These are phyloP conservation scores for Parelbella ahira DNA, from an alignment of 2,888 invertebrate genomes.

Conservation along the genomic window DNA sequence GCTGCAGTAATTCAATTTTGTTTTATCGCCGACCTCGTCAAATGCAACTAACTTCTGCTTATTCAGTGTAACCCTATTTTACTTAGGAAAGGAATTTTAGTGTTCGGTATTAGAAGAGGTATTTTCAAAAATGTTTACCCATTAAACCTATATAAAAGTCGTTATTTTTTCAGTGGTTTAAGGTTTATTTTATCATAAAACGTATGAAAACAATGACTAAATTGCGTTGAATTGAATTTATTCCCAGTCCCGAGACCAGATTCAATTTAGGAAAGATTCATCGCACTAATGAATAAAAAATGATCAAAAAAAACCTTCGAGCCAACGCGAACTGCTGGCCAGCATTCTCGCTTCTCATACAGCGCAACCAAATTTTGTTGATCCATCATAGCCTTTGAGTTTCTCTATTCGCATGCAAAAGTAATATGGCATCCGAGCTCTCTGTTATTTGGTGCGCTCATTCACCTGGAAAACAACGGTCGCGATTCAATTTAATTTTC, in stretches of 20 bases:
- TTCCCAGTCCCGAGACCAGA: too few species aligned
- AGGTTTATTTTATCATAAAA: too few species aligned
- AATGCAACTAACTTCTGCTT: constrained; percentile 25
- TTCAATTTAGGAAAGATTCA: too few species aligned
- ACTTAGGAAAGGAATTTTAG: too few species aligned
- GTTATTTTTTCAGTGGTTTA: too few species aligned
- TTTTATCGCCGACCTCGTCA: constrained; percentile 25
- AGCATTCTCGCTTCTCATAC: not conserved
- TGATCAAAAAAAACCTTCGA: constrained; percentile 30
- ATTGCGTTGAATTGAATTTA: too few species aligned
- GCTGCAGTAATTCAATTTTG: constrained; percentile 24
- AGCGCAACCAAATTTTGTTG: constrained; percentile 26
- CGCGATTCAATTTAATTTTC: constrained; percentile 51
- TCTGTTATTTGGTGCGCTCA: constrained; percentile 34
- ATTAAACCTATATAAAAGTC: too few species aligned
- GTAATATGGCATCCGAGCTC: constrained; percentile 32
- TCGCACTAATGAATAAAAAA: too few species aligned
- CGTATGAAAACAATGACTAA: too few species aligned
- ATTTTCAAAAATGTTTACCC: too few species aligned
- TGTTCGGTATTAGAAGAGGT: too few species aligned
- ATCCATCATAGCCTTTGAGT: constrained; percentile 31
- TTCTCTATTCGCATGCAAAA: constrained; percentile 31
- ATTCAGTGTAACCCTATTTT: constrained; percentile 13
- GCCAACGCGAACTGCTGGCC: not conserved
- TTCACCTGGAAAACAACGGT: constrained; percentile 44